Base-by-base conservation (phyloP, 2,797 vertebrate species). In the Alectoris magna region DNA sequence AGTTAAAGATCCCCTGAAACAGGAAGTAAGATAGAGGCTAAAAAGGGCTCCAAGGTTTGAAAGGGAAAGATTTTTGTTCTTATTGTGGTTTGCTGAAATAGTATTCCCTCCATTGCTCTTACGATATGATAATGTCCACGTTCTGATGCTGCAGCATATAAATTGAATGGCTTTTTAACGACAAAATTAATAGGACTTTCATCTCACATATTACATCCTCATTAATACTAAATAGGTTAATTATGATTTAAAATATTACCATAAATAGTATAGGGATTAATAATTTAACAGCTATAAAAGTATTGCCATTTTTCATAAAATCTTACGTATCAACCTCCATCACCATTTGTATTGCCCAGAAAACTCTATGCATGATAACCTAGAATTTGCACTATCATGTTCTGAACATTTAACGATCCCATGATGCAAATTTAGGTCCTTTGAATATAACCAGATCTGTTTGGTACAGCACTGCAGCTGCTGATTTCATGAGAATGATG, bases 121-220 rank as follows among this genome's bases (percentile, higher is more conserved):
- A 6, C 46, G 16, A 46, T 48, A 49, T 23, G 64, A 3, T 56
- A 41, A 64, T 62, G 15, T 56, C 39, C 26, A 19, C 16, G 8
- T 64, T 19, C 53, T 67, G 29, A 79, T 90, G 56, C 10, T 70
- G 46, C 36, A 67, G 6, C 31, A 84, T 31, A 82, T 84, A 89
- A 84, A 64, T 56, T 22, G 38, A 92, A 82, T 67, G 43, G 4
- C 10, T 84, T 91, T 92, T 71, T 60, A 92, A 44, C 22, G 41
- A 60, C 15, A 53, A 88, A 93, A 90, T 88, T 73, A 76, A 76
- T 72, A 77, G 19, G 14, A 56, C 10, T 91, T 90, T 94, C 34
- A 70, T 46, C n/a, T 82, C 36, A 38, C 3, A 14, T 55, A 39
- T 38, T 26, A 86, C 26, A 31, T 38, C 8, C 22, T 68, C 71